Conservation (phyloP, 2,888 invertebrate species). For the Copidosoma aretas region DNA sequence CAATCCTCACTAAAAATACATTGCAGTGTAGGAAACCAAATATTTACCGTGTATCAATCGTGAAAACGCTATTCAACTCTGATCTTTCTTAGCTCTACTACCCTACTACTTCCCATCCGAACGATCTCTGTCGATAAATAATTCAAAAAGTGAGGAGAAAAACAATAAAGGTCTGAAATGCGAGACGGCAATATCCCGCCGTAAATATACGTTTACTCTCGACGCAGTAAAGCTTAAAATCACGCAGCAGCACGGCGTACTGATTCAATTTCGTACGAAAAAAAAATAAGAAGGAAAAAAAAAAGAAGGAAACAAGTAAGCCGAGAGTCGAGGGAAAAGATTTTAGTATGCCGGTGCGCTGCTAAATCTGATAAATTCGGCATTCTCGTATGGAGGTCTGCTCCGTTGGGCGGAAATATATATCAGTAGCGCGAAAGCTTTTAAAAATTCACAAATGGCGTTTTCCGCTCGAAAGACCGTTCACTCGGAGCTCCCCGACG, state of each 20-base stretch:
- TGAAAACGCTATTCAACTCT: too few species aligned
- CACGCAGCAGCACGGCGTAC: neutral
- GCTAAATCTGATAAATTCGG: conserved; percentile 2
- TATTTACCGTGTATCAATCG: too few species aligned
- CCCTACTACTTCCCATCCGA: conserved; percentile 36
- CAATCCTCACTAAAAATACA: too few species aligned
- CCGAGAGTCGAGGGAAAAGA: neutral
- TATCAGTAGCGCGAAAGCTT: neutral
- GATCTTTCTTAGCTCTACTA: conserved; percentile 49
- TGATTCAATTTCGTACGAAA: conserved; percentile 17
- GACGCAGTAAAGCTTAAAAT: conserved; percentile 8
- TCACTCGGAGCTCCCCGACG: too few species aligned
- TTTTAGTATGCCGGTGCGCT: conserved; percentile 11
- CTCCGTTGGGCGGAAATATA: too few species aligned
- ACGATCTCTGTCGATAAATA: conserved; percentile 6
- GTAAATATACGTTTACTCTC: conserved; percentile 6
- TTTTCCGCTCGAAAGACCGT: conserved; percentile 1
- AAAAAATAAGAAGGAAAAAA: conserved; percentile 15
- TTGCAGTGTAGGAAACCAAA: too few species aligned
- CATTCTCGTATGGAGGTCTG: neutral
- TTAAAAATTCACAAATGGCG: conserved; percentile 11
- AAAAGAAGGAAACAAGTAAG: neutral
- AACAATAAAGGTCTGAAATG: neutral
- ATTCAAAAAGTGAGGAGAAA: neutral
- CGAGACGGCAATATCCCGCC: neutral